Evolutionary conservation across 1,140 invertebrate genomes (phyloP).

Genomic region (Bombus haemorrhoidalis): DNA sequence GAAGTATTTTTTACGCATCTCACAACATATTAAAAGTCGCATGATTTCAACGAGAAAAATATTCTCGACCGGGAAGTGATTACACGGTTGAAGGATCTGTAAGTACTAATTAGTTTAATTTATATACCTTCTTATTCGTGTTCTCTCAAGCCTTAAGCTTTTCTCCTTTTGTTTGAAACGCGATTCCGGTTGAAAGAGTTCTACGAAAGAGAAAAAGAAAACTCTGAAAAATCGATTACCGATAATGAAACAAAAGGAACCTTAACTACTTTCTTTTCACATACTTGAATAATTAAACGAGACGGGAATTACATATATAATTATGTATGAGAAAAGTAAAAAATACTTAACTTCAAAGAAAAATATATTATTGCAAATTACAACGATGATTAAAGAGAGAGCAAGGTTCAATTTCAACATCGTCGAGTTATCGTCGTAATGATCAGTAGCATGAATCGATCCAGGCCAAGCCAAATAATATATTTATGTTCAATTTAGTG

Average conservation of each 20-base stretch:
- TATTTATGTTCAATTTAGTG: conserved; percentile 5
- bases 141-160: conserved; percentile 5
- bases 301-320: neutral
- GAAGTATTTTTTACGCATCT: neutral
- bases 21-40: neutral
- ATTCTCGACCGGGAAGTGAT: neutral
- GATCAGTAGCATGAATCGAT: neutral
- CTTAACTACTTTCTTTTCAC: conserved; percentile 23
- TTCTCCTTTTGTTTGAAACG: neutral
- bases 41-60: neutral
- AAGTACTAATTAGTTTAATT: conserved; percentile 15
- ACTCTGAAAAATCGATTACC: neutral
- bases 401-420: neutral
- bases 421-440: neutral
- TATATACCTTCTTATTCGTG: neutral
- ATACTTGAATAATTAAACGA: conserved; percentile 4
- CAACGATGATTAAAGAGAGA: neutral
- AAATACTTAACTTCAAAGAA: neutral
- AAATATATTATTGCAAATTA: neutral
- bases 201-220: neutral
- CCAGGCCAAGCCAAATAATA: neutral
- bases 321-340: neutral
- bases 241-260: conserved; percentile 3
- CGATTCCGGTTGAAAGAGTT: neutral
- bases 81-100: conserved; percentile 17